phyloP scores from a whole-genome alignment of 2,113 vertebrate species.

The Donacobius atricapilla region DNA sequence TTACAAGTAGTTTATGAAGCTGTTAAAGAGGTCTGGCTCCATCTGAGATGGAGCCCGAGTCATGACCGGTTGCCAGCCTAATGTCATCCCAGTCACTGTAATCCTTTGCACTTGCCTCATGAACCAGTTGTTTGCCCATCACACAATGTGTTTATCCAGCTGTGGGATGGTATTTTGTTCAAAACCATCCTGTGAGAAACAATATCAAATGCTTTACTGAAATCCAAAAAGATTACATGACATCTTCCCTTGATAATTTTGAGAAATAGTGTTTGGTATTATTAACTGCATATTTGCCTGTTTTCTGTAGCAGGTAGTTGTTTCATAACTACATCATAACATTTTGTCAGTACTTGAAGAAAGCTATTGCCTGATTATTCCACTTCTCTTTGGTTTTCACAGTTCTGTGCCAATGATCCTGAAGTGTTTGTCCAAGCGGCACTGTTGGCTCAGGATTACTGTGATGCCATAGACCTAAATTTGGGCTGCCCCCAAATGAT shows the following conservation, averaged over 20 bases:
- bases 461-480: constrained; percentile 94
- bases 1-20: background rate
- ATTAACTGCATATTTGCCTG: background rate
- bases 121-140: background rate
- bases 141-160: background rate
- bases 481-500: constrained; percentile 98
- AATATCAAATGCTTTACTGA: background rate
- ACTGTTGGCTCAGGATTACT: constrained; percentile 90
- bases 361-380: background rate
- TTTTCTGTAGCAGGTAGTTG: background rate
- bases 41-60: accelerated
- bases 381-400: constrained; percentile 18
- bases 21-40: background rate
- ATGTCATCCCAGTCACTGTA: background rate
- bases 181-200: background rate
- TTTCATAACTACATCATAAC: background rate
- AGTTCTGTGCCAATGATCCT: constrained; percentile 98
- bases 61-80: background rate
- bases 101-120: background rate
- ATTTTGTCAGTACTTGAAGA: background rate
- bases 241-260: background rate
- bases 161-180: background rate
- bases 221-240: background rate
- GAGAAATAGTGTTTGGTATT: background rate
- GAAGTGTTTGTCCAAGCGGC: constrained; percentile 93